Evolutionary conservation across 2,888 invertebrate species (phyloP).

Genomic region (Seira ritae): DNA sequence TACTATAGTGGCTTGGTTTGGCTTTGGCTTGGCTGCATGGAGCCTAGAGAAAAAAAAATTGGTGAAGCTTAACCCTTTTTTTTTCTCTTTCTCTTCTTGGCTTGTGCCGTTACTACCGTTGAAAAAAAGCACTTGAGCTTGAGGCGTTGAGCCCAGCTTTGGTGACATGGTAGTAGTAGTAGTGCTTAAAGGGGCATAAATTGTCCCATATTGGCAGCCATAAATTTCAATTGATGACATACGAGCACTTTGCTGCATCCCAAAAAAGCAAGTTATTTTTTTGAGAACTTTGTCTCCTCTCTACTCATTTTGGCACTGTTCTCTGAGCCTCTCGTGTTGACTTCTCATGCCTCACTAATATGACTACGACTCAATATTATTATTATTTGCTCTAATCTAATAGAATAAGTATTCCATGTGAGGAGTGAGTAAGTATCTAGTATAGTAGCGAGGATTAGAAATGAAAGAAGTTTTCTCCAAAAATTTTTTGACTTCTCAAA

Average conservation of each 20-base stretch:
- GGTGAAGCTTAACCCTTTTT: conserved; percentile 27
- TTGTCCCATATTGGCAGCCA: conserved; percentile 69
- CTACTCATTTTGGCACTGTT: conserved; percentile 30
- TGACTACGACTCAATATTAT: conserved; percentile 35
- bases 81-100: background rate
- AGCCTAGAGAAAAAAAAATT: background rate
- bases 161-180: conserved; percentile 45
- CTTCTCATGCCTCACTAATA: conserved; percentile 3
- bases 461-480: conserved; percentile 1
- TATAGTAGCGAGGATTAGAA: too few species aligned
- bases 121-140: conserved; percentile 28
- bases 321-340: background rate
- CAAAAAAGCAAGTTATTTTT: conserved; percentile 31
- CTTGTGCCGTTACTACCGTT: background rate
- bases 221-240: conserved; percentile 72
- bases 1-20: background rate
- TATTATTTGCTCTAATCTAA: conserved; percentile 1
- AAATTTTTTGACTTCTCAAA: background rate
- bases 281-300: conserved; percentile 7
- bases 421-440: too few species aligned
- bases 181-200: conserved; percentile 67
- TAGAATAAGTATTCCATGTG: background rate
- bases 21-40: too few species aligned
- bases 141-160: conserved; percentile 60
- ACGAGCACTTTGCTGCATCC: conserved; percentile 59